These are phyloP conservation scores for Micromys minutus DNA, from an alignment of 2,113 vertebrate genomes.

Conservation along the genomic window DNA sequence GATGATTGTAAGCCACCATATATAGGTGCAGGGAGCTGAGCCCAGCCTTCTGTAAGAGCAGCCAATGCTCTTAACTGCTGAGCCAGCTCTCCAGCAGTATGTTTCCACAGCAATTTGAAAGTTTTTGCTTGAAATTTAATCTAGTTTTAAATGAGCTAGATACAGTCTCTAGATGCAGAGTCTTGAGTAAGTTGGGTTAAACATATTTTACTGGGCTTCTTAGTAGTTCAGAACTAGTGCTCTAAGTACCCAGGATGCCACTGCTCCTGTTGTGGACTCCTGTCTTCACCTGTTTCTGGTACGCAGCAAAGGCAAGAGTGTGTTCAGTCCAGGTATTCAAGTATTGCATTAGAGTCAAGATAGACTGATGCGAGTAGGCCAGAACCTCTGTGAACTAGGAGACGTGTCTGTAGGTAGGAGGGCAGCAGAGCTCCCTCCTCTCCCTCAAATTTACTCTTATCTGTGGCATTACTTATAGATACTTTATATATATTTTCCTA, in stretches of 20 bases:
- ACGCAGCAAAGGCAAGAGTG: too few species aligned
- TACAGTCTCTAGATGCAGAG: too few species aligned
- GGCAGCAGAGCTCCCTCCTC: neutral
- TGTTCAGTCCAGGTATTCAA: neutral
- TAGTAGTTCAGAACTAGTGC: neutral
- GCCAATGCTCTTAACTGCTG: neutral
- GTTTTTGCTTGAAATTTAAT: neutral
- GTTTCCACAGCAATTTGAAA: neutral
- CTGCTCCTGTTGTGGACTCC: accelerated
- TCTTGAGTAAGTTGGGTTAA: too few species aligned
- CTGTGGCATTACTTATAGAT: neutral
- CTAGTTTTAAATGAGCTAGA: neutral
- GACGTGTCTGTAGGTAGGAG: neutral
- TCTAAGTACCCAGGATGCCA: neutral
- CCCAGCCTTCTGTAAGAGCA: neutral
- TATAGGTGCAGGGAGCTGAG: neutral
- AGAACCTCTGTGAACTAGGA: neutral
- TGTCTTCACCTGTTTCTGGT: accelerated
- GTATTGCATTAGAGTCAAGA: neutral
- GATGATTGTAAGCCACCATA: too few species aligned
- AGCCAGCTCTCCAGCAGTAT: neutral
- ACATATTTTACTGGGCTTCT: neutral
- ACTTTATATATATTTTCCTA: neutral
- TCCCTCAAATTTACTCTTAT: neutral
- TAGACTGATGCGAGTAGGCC: accelerated